Base-by-base conservation (phyloP, 35 echinoderm and acorn worm genomes). In the Stichopus chloronotus region DNA sequence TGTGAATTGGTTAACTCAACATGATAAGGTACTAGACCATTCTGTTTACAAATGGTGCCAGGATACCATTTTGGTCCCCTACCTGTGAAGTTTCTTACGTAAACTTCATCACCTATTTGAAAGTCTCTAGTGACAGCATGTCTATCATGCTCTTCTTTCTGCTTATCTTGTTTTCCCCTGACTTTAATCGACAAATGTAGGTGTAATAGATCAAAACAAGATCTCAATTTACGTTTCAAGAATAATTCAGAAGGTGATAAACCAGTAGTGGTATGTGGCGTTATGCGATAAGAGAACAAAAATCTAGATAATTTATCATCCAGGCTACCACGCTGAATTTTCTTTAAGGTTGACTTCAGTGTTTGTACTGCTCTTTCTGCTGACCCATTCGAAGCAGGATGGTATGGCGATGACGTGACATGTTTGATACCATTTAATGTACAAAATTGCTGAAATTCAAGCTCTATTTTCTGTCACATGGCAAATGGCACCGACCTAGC, bases 381-480 rank as follows among this genome's bases (percentile, higher is more conserved):
- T 81, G 11, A 53, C 2, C 7, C 25, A 72, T 72, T 72, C 5
- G 68, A 14, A 5, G 68, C 78, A 12, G 78, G 78, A 52, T 55
- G 25, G 25, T 55, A 72, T 0, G 16, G 69, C 22, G 69, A 72
- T n/a, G 69, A 72, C 19, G 16, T 72, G 6, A 72, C 69, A 72
- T 72, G 69, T 19, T 72, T 72, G 22, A 72, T 17, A 72, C 17
- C 69, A n/a, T 72, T 72, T 14, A 81, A 52, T 3, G 25, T 87
- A 87, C 84, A 87, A 76, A 97, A 97, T 16, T 59, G 58, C 13
- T 21, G 20, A 86, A 97, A 95, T 81, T 97, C 96, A 9, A 72
- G 23, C 25, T 65, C 74, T 25, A 58, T 43, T 43, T 43, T 43
- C 30, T 43, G 30, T 43, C 30, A 3, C 30, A 43, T 76, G 6